Evolutionary conservation across 53 echinoderm and acorn worm species (phyloP).

Genomic region (Echinometra lucunter): DNA sequence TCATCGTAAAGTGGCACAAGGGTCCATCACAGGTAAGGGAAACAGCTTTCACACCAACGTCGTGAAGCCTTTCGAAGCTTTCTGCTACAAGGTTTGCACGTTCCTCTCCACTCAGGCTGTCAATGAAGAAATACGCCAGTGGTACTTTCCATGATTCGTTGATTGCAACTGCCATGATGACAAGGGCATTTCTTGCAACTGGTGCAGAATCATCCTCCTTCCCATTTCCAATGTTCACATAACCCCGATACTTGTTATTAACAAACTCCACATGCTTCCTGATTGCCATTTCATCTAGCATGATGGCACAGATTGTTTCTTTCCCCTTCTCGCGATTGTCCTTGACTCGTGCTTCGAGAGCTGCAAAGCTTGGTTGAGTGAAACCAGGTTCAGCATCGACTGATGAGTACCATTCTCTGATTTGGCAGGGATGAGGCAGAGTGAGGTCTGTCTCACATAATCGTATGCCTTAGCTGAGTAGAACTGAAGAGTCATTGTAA

Average conservation of each 20-base stretch:
- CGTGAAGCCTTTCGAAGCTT: not conserved
- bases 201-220: constrained; percentile 58
- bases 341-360: constrained; percentile 42
- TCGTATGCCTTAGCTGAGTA: constrained; percentile 74
- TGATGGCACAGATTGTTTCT: constrained; percentile 57
- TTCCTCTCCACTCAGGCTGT: constrained; percentile 52
- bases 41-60: constrained; percentile 26
- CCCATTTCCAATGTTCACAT: constrained; percentile 55
- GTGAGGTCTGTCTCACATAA: constrained; percentile 69
- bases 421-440: constrained; percentile 59
- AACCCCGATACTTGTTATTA: not conserved
- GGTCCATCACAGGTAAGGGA: constrained; percentile 70
- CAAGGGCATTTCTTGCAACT: constrained; percentile 51
- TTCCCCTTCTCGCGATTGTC: constrained; percentile 20
- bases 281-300: constrained; percentile 71
- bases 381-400: constrained; percentile 72
- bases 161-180: constrained; percentile 57
- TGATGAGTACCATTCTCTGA: constrained; percentile 68
- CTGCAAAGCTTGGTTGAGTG: constrained; percentile 55
- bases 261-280: constrained; percentile 64
- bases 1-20: constrained; percentile 52
- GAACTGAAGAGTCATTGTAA: constrained; percentile 75
- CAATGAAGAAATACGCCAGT: constrained; percentile 47
- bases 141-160: constrained; percentile 63
- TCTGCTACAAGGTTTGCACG: constrained; percentile 3